phyloP scores from a whole-genome alignment of 1,140 invertebrate genomes.

The Bicyclus anynana region DNA sequence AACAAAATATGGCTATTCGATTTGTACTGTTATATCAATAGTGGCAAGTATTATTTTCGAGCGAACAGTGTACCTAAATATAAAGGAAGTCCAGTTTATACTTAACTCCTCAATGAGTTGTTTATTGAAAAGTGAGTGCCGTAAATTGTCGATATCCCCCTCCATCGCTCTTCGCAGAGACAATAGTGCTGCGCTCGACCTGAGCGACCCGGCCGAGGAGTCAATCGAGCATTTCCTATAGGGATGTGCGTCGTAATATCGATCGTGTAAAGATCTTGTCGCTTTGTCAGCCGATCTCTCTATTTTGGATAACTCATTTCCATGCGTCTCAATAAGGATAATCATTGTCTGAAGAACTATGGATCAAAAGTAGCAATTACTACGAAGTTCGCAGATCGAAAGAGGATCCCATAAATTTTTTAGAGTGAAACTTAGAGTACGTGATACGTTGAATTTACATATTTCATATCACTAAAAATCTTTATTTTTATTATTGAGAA shows the following conservation, averaged over 20 bases:
- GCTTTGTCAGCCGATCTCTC: too few relatives aligned
- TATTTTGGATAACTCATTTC: too few relatives aligned
- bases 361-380: too few relatives aligned
- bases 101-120: slow-evolving; percentile 1
- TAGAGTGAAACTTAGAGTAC: too few relatives aligned
- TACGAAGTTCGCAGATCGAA: too few relatives aligned
- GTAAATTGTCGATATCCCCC: slow-evolving; percentile 7
- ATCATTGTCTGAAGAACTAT: too few relatives aligned
- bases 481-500: too few relatives aligned
- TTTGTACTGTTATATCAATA: not conserved
- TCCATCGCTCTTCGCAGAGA: not conserved
- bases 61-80: not conserved
- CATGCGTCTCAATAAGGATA: too few relatives aligned
- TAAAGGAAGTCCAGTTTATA: slow-evolving; percentile 3
- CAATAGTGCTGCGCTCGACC: slow-evolving; percentile 4
- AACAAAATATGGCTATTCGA: not conserved
- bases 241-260: too few relatives aligned
- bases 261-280: not conserved
- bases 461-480: too few relatives aligned
- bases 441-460: too few relatives aligned
- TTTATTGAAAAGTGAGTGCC: slow-evolving; percentile 2
- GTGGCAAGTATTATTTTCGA: not conserved
- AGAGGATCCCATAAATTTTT: too few relatives aligned
- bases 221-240: slow-evolving; percentile 41
- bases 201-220: slow-evolving; percentile 10